Evolutionary conservation across 1,140 invertebrate genomes (phyloP).

Genomic region (Lordiphosa stackelbergi): DNA sequence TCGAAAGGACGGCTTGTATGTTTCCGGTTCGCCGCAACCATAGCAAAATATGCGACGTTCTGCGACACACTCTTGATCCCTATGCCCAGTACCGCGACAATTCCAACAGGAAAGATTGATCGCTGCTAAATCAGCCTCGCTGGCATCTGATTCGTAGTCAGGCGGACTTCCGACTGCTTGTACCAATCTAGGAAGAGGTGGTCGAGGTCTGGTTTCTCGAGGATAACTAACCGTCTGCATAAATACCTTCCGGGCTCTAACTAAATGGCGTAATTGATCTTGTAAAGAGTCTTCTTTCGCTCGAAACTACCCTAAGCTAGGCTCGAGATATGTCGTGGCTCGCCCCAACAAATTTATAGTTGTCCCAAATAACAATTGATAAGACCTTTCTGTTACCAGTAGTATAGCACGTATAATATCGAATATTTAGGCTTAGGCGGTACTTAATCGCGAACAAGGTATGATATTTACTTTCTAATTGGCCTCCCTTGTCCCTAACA

Average conservation of each 20-base stretch:
- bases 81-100: constrained; percentile 4
- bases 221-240: neutral
- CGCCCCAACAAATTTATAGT: too few relatives aligned
- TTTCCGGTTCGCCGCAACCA: neutral
- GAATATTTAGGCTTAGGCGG: too few relatives aligned
- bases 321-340: too few relatives aligned
- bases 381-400: too few relatives aligned
- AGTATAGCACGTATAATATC: too few relatives aligned
- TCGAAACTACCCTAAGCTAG: too few relatives aligned
- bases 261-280: neutral
- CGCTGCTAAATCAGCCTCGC: constrained; percentile 1
- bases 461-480: too few relatives aligned
- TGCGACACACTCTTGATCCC: neutral
- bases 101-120: constrained; percentile 6
- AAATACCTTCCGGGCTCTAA: constrained; percentile 3
- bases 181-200: neutral
- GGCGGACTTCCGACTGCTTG: neutral
- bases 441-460: too few relatives aligned
- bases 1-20: neutral
- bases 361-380: too few relatives aligned
- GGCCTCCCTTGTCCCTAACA: too few relatives aligned
- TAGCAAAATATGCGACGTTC: constrained; percentile 9
- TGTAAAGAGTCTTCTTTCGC: too few relatives aligned
- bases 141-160: neutral
- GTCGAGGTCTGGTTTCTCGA: neutral